These are phyloP conservation scores for Microtus oregoni DNA, from an alignment of 2,113 vertebrate species.

Conservation along the genomic window DNA sequence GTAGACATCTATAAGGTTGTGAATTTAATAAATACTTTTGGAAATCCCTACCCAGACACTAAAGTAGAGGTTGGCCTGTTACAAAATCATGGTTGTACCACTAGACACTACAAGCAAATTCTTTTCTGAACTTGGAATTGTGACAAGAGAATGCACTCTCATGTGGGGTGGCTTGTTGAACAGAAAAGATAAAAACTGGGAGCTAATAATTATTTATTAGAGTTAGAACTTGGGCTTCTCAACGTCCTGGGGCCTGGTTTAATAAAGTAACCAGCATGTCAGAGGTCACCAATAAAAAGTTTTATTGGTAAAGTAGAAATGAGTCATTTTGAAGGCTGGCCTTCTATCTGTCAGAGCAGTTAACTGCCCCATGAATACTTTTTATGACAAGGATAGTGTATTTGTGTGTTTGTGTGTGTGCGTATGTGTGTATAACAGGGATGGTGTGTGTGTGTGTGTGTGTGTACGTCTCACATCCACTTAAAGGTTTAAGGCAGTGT, in stretches of 20 bases:
- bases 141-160: background rate
- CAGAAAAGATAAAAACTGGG: background rate
- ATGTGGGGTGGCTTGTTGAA: background rate
- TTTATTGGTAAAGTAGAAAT: background rate
- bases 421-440: no score
- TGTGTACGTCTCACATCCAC: background rate
- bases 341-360: background rate
- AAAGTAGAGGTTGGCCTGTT: background rate
- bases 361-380: background rate
- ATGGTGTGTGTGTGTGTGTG: no score
- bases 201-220: background rate
- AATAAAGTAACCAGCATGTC: background rate
- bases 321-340: background rate
- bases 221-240: background rate
- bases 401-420: background rate
- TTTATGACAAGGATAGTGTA: background rate
- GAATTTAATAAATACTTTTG: background rate
- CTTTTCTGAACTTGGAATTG: background rate
- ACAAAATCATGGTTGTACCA: background rate
- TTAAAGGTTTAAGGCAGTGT: background rate
- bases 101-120: background rate
- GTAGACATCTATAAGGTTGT: background rate
- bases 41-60: background rate
- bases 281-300: background rate
- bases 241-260: background rate